Base-by-base conservation (phyloP, 2,113 vertebrate species). In the Eclectus roratus region DNA sequence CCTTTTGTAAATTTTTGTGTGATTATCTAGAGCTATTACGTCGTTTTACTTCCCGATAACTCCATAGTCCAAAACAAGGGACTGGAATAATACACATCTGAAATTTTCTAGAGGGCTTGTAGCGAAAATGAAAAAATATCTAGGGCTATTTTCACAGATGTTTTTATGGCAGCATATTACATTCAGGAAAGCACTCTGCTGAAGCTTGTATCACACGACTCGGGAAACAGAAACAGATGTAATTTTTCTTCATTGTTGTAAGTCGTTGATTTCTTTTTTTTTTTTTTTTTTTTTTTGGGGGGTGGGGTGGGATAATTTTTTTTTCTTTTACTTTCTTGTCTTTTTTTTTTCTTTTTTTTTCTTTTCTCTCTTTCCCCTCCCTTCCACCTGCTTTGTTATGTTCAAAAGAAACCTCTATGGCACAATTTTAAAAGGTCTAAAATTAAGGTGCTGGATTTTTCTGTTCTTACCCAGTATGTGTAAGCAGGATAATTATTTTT, bases 181-280 rank as follows among this genome's bases (percentile, higher is more conserved):
- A 37, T 21, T 64, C 39, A 47, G 37, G 58, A 41, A 33, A 46
- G 10, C 1, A 0, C 8, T 53, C 8, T 65, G 16, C 0, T 0
- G 9, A 28, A 41, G 2, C 44, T 71, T 65, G 2, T 35, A 7
- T 10, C 14, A 19, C 31, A 43, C 3, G 1, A 27, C 20, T 39
- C 1, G 5, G 25, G 44, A 66, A 91, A 71, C 23, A 85, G 50
- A 77, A 37, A 55, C 17, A 0, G 1, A 63, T 23, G 3, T 25
- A 29, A 74, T 80, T 69, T 14, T 76, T 82, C 2, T 1, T 53
- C 65, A 24, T 49, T 68, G n/a, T 11, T 18, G 4, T 7, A 49
- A 12, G 13, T 31, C 25, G 4, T 52, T 52, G 35, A 11, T 11
- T 11, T 35, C 24, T 6, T 25, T 49, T 24, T 60, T 28, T 18